Conservation (phyloP, 2,113 vertebrate genomes). For the Pipra filicauda region DNA sequence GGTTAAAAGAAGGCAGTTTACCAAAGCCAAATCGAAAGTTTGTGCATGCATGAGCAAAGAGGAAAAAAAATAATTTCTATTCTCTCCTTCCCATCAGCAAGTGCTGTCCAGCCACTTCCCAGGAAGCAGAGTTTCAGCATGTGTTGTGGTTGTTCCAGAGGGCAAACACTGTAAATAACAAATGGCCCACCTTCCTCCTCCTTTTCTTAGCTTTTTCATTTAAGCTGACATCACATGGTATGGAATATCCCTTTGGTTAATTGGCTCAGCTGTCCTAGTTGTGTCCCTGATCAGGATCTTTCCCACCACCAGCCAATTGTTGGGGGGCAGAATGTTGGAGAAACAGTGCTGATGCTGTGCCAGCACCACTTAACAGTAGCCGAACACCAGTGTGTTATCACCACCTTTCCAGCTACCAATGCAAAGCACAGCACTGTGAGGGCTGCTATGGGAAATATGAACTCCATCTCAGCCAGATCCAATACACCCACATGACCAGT, state of each 20-base stretch:
- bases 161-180: not conserved
- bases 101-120: not conserved
- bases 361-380: not conserved
- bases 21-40: not conserved
- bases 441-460: not conserved
- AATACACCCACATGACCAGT: not conserved
- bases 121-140: not conserved
- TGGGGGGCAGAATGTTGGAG: not conserved
- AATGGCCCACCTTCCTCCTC: not conserved
- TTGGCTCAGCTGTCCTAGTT: not conserved
- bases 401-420: not conserved
- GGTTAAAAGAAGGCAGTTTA: not conserved
- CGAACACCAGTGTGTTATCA: not conserved
- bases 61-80: not conserved
- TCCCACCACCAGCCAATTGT: not conserved
- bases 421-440: not conserved
- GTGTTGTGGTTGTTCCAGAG: not conserved
- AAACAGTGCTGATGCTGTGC: not conserved
- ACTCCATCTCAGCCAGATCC: not conserved
- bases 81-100: not conserved
- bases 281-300: not conserved
- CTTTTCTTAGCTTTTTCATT: not conserved
- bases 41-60: not conserved
- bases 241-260: not conserved
- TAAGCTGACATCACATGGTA: not conserved